These are phyloP conservation scores for Pararge aegeria DNA, from an alignment of 1,140 invertebrate genomes.

Conservation along the genomic window DNA sequence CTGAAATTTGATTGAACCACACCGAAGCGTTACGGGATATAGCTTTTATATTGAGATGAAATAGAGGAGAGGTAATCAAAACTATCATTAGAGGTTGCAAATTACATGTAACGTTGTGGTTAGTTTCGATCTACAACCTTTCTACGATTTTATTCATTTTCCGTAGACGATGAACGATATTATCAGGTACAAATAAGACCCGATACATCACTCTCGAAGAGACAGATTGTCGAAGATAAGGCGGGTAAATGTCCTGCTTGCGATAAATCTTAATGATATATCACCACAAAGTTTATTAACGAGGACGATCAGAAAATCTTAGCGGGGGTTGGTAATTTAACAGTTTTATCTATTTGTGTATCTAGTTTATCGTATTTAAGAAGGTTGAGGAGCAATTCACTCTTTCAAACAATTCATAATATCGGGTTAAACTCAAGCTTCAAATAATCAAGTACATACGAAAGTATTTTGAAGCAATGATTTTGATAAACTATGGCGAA, in stretches of 20 bases:
- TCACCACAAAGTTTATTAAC: slow-evolving; percentile 24
- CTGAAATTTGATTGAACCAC: too few relatives aligned
- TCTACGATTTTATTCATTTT: not conserved
- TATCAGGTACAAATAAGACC: not conserved
- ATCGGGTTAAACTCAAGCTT: too few relatives aligned
- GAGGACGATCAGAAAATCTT: slow-evolving; percentile 5
- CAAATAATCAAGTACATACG: too few relatives aligned
- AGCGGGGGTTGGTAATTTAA: slow-evolving; percentile 2
- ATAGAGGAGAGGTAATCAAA: too few relatives aligned
- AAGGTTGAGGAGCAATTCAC: too few relatives aligned
- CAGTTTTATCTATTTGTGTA: not conserved
- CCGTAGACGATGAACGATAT: not conserved
- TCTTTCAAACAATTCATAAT: not conserved
- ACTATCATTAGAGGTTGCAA: too few relatives aligned
- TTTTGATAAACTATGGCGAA: too few relatives aligned
- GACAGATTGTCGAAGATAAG: slow-evolving; percentile 18
- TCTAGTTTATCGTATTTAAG: not conserved
- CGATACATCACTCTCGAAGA: slow-evolving; percentile 21
- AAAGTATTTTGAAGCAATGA: too few relatives aligned
- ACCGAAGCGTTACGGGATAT: too few relatives aligned
- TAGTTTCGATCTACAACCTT: too few relatives aligned
- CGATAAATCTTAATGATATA: slow-evolving; percentile 31
- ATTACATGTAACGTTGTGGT: too few relatives aligned
- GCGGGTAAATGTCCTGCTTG: slow-evolving; percentile 19
- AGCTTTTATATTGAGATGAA: too few relatives aligned